phyloP scores from a whole-genome alignment of 2,113 vertebrate species.

The Oryzias woworae region DNA sequence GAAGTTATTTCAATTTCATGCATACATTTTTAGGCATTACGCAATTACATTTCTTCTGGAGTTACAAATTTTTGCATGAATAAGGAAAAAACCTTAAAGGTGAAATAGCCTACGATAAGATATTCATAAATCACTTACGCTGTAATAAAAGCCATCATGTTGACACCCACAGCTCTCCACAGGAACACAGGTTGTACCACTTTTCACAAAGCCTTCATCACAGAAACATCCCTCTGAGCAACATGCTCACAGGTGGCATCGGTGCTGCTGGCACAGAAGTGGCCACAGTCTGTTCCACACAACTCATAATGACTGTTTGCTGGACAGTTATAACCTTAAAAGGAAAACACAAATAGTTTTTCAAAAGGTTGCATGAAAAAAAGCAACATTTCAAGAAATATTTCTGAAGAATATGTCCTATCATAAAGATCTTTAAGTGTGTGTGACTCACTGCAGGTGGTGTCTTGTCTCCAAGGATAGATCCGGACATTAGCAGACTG shows the following conservation, averaged over 20 bases:
- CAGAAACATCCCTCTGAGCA: slow-evolving; percentile 77
- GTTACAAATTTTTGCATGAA: too few species aligned
- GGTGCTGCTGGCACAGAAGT: slow-evolving; percentile 55
- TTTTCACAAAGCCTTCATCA: slow-evolving; percentile 66
- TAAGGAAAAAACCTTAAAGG: neutral
- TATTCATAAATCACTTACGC: slow-evolving; percentile 7
- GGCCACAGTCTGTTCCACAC: slow-evolving; percentile 60
- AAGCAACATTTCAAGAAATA: neutral
- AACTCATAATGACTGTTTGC: slow-evolving; percentile 72
- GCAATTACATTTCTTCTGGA: too few species aligned
- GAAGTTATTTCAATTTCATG: too few species aligned
- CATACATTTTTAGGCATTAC: too few species aligned
- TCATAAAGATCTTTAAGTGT: too few species aligned
- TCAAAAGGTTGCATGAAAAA: neutral
- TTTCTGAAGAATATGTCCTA: neutral
- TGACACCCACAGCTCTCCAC: slow-evolving; percentile 73
- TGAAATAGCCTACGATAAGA: neutral
- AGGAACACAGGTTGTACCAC: slow-evolving; percentile 71
- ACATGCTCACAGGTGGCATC: slow-evolving; percentile 40
- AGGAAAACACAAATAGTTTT: neutral
- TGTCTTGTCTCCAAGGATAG: slow-evolving; percentile 65
- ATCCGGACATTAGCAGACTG: slow-evolving; percentile 58
- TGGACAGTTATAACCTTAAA: slow-evolving; percentile 53
- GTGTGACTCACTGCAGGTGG: slow-evolving; percentile 66
- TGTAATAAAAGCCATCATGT: slow-evolving; percentile 63